phyloP scores from a whole-genome alignment of 2,797 vertebrate species.

The Ispidina lecontei region DNA sequence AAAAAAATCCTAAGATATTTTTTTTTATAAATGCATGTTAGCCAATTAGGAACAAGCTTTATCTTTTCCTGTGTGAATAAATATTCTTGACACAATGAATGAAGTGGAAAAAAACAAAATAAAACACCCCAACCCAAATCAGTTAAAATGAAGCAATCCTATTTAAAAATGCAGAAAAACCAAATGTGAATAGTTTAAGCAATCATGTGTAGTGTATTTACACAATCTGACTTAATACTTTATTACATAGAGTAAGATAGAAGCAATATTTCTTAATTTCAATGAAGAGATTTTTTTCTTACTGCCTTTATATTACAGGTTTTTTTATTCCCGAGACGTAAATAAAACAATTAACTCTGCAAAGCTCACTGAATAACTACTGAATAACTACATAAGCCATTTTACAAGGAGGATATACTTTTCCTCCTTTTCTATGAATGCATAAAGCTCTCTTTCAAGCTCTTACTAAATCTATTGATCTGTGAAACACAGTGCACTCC shows the following conservation, averaged over 20 bases:
- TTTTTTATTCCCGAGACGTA: constrained; percentile 51
- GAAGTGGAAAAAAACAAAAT: not conserved
- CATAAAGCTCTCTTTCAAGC: constrained; percentile 86
- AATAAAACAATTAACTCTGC: constrained; percentile 69
- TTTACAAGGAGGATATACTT: constrained; percentile 66
- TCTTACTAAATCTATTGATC: constrained; percentile 96
- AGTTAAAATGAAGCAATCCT: not conserved
- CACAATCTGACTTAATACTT: not conserved
- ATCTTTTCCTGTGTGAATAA: not conserved
- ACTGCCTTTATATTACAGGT: constrained; percentile 12
- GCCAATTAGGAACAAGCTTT: not conserved
- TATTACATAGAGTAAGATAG: not conserved
- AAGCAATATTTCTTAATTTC: not conserved
- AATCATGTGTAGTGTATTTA: not conserved
- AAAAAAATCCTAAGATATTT: not conserved
- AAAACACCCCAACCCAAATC: not conserved
- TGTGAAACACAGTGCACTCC: constrained; percentile 91
- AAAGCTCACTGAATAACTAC: constrained; percentile 54
- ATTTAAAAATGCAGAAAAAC: not conserved
- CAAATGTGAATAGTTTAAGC: not conserved
- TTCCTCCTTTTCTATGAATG: constrained; percentile 69
- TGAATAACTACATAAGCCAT: constrained; percentile 59
- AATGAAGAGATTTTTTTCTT: not conserved
- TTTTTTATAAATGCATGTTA: not conserved
- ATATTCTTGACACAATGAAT: not conserved